A percentile compares a stretch with the other conserved stretches of the same genome.
These are phyloP conservation scores for Xerus inauris DNA, from an alignment of 2,113 vertebrate species.

Conservation along the genomic window DNA sequence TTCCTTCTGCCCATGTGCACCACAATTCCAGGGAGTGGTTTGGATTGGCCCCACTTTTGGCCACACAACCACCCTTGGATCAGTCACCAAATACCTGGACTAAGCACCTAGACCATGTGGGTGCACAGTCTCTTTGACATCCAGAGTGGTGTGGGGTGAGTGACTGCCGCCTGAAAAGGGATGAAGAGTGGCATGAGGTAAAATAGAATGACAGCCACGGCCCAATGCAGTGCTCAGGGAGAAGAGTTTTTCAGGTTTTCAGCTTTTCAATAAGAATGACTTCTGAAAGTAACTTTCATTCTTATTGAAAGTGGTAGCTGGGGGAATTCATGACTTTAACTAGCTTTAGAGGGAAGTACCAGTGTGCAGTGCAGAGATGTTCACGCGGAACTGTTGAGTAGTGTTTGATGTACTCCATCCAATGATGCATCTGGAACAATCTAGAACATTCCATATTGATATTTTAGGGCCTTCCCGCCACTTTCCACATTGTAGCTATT, in stretches of 20 bases:
- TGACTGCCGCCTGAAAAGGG: neutral
- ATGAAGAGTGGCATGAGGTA: neutral
- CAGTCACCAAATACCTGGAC: neutral
- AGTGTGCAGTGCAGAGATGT: fast-evolving
- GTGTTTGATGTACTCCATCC: neutral
- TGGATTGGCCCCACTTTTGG: neutral
- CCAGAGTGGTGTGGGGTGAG: neutral
- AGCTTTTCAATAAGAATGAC: too few species aligned
- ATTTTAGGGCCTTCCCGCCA: neutral
- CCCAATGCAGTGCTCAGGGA: too few species aligned
- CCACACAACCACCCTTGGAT: neutral
- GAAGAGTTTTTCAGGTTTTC: neutral
- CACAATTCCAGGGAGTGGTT: neutral
- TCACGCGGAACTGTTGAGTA: neutral
- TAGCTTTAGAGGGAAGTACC: neutral
- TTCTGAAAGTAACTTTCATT: too few species aligned
- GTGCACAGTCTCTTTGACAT: neutral
- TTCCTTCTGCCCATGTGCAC: neutral
- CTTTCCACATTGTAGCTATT: neutral
- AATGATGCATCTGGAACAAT: neutral
- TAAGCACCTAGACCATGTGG: neutral
- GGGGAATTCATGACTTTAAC: neutral
- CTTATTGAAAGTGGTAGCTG: neutral
- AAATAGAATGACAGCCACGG: neutral
- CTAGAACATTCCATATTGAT: neutral